Conservation (phyloP, 2,888 invertebrate species). For the Eilema caniola region DNA sequence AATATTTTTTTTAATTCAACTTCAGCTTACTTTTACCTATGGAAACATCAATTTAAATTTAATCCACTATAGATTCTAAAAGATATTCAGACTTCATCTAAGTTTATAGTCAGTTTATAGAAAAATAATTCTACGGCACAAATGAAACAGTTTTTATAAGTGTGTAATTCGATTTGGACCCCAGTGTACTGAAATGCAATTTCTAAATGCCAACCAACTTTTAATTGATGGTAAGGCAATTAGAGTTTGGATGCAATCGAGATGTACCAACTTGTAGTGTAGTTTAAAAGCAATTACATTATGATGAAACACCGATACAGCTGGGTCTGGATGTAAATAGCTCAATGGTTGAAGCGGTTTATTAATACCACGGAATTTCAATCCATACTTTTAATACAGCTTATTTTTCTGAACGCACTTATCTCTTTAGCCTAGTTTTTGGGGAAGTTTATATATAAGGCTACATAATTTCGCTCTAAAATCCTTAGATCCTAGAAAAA, state of each 20-base stretch:
- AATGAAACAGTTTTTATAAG: not conserved
- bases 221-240: slow-evolving; percentile 49
- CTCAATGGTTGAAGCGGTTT: slow-evolving; percentile 5
- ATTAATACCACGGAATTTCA: not conserved
- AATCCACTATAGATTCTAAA: not conserved
- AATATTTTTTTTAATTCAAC: no score
- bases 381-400: not conserved
- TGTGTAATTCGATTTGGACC: slow-evolving; percentile 16
- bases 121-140: not conserved
- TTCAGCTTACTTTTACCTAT: no score
- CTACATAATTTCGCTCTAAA: no score
- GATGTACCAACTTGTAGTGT: slow-evolving; percentile 21
- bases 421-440: not conserved
- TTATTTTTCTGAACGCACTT: not conserved
- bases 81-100: not conserved
- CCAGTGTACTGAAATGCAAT: slow-evolving; percentile 41
- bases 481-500: no score
- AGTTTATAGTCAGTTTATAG: no score
- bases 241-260: slow-evolving; percentile 39
- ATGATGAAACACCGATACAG: slow-evolving; percentile 24
- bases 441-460: no score
- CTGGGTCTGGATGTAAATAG: not conserved
- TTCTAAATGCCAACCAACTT: slow-evolving; percentile 45
- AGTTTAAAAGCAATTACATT: slow-evolving; percentile 30
- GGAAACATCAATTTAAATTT: not conserved